phyloP scores from a whole-genome alignment of 2,797 vertebrate genomes.

The Eospalax fontanierii region DNA sequence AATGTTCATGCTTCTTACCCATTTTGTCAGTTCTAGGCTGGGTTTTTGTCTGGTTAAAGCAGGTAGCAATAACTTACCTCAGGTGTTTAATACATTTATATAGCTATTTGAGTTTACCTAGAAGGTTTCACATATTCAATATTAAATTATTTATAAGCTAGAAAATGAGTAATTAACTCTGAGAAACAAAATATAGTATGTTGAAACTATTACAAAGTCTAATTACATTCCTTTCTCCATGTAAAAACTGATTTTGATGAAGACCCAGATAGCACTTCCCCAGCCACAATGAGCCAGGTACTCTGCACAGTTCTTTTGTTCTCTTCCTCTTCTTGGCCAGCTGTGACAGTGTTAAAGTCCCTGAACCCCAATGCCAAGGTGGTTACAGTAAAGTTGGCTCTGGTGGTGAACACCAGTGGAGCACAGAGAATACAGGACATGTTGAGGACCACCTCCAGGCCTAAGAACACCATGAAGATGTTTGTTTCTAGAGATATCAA shows the following conservation, averaged over 20 bases:
- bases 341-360: too few relatives aligned
- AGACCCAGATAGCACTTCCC: background rate
- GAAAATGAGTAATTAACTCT: constrained; percentile 41
- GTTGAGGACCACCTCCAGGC: constrained; percentile 95
- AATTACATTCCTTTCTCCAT: background rate
- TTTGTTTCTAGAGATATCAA: constrained; percentile 96
- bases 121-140: constrained; percentile 61
- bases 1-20: too few relatives aligned
- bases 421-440: constrained; percentile 97
- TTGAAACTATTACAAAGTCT: background rate
- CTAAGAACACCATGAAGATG: constrained; percentile 98
- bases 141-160: constrained; percentile 62
- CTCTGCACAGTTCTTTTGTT: too few relatives aligned
- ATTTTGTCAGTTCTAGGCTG: too few relatives aligned
- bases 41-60: background rate
- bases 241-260: background rate
- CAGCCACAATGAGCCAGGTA: too few relatives aligned
- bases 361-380: too few relatives aligned
- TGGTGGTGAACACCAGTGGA: constrained; percentile 95
- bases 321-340: too few relatives aligned
- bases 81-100: constrained; percentile 63
- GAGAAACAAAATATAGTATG: constrained; percentile 23
- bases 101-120: constrained; percentile 47
- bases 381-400: constrained; percentile 89
- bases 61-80: constrained; percentile 50